phyloP scores from a whole-genome alignment of 1,140 invertebrate genomes.

The Ostrea edulis region DNA sequence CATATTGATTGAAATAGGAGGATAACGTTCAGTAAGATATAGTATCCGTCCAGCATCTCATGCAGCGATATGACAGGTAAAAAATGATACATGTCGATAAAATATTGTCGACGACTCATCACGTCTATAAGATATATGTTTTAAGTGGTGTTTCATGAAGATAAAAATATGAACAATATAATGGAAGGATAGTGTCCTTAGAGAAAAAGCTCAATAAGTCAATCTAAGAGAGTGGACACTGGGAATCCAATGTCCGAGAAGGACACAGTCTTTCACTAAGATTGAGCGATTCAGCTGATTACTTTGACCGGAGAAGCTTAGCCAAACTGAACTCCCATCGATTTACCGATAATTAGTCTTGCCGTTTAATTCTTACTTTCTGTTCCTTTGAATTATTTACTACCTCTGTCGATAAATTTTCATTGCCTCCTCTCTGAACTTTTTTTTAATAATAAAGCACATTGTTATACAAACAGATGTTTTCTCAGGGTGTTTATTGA shows the following conservation, averaged over 20 bases:
- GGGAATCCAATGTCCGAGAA: background rate
- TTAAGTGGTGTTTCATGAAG: too few species aligned
- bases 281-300: slow-evolving; percentile 12
- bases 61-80: too few species aligned
- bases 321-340: slow-evolving; percentile 25
- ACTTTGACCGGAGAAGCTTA: slow-evolving; percentile 20
- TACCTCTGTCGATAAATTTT: background rate
- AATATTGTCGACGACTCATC: too few species aligned
- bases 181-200: background rate
- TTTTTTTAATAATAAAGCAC: background rate
- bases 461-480: slow-evolving; percentile 9
- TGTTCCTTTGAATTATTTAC: slow-evolving; percentile 29
- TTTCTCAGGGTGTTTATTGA: background rate
- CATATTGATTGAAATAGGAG: background rate
- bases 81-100: too few species aligned
- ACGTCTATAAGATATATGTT: too few species aligned
- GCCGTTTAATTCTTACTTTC: slow-evolving; percentile 30
- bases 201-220: background rate
- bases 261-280: background rate
- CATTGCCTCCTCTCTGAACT: slow-evolving; percentile 19
- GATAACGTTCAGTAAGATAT: background rate
- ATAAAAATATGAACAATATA: too few species aligned
- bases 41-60: too few species aligned
- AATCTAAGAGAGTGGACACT: background rate
- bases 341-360: slow-evolving; percentile 35